Evolutionary conservation across 92 coral and sea anemone species (phyloP), one percentile per base, ranked within the genome.

Genomic region (Siderastrea siderea): DNA sequence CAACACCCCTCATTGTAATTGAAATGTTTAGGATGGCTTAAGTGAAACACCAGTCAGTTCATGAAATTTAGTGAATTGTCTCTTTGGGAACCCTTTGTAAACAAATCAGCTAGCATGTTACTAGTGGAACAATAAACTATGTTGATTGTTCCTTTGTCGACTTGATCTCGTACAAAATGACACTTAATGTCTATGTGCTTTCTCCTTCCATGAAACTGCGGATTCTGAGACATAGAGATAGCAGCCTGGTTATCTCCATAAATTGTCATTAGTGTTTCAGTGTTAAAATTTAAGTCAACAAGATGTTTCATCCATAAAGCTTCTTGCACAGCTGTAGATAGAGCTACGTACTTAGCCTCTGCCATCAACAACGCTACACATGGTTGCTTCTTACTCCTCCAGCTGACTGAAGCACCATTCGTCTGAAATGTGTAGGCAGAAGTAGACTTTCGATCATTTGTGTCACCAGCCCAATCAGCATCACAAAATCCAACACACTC

Each of bases 321-420:
- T 77, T 91, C 92, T 88, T 91, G 86, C 9, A 83, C 88, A 17
- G 94, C 88, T 2, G 79, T 47, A 47, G 94, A 66, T 68, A 88
- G 66, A 6, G 92, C 92, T 49, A 88, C 71, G 75, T 88, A 82
- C 67, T 91, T 91, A 15, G 91, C 91, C 43, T 87, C 91, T 5
- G 92, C 92, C 1, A 92, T 91, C 14, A 92, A 92, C 69, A 92
- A 69, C n/a, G 92, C 95, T 48, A 92, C 90, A 79, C 92, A 92
- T 44, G 89, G 59, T 66, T 91, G 91, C 71, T 88, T 92, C 90
- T 92, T 92, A 80, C 90, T 88, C 85, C 90, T 77, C 92, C 95
- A 92, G 88, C 95, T 92, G 65, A 83, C 72, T 73, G 90, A 80
- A 15, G 89, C 92, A 70, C 86, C 89, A 70, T 72, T 83, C 64